phyloP scores from a whole-genome alignment of 2,797 vertebrate genomes.

The Ataeniobius toweri region DNA sequence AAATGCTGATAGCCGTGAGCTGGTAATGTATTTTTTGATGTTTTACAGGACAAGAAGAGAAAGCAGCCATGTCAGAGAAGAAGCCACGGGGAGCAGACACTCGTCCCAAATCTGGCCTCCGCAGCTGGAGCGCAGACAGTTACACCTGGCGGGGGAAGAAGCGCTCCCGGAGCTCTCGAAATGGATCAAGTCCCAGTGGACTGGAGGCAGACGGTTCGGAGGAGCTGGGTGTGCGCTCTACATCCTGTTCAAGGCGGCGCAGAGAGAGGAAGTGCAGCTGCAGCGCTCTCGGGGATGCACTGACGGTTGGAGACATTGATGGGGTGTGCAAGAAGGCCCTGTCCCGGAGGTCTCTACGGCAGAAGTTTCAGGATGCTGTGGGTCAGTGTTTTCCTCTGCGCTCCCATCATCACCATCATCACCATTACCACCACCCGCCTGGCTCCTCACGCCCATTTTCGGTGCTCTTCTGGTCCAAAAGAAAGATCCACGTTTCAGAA shows the following conservation, averaged over 20 bases:
- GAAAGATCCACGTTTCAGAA: slow-evolving; percentile 95
- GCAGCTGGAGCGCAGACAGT: slow-evolving; percentile 94
- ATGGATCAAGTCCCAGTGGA: slow-evolving; percentile 72
- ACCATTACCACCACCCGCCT: slow-evolving; percentile 69
- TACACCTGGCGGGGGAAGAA: slow-evolving; percentile 94
- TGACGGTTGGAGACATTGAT: slow-evolving; percentile 79
- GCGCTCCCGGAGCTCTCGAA: slow-evolving; percentile 85
- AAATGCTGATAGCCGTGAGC: background rate
- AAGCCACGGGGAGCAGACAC: slow-evolving; percentile 83
- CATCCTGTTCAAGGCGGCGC: slow-evolving; percentile 78
- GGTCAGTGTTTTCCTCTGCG: slow-evolving; percentile 95
- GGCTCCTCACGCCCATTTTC: slow-evolving; percentile 73
- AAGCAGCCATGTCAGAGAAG: slow-evolving; percentile 80
- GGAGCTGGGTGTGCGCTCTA: slow-evolving; percentile 67
- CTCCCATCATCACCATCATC: slow-evolving; percentile 84
- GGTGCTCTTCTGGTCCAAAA: slow-evolving; percentile 89
- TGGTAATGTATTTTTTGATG: slow-evolving; percentile 6
- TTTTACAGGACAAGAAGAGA: slow-evolving; percentile 30
- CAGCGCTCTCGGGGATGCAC: slow-evolving; percentile 76
- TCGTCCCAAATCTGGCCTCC: slow-evolving; percentile 86
- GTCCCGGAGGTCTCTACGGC: slow-evolving; percentile 88
- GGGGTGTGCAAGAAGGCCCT: slow-evolving; percentile 86
- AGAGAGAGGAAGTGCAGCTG: slow-evolving; percentile 92
- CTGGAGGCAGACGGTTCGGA: slow-evolving; percentile 61
- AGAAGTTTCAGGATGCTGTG: slow-evolving; percentile 94